Evolutionary conservation across 2,888 invertebrate species (phyloP).

Genomic region (Rutpela maculata): DNA sequence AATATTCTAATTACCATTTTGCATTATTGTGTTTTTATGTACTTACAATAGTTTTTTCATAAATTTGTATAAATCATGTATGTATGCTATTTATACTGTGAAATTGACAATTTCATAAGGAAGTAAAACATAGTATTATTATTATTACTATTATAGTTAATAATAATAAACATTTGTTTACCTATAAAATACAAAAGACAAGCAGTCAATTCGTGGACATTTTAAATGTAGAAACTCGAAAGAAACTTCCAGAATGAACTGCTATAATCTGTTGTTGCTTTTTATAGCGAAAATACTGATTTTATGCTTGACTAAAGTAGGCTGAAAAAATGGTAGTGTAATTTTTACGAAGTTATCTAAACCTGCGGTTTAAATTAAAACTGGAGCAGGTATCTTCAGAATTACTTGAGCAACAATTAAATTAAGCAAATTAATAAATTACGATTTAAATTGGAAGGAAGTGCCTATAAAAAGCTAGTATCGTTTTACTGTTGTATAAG

Average conservation of each 20-base stretch:
- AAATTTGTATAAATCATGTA: too few species aligned
- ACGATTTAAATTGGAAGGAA: neutral
- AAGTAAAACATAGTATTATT: too few species aligned
- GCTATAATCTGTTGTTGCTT: neutral
- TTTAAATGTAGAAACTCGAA: neutral
- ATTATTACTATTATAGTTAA: too few species aligned
- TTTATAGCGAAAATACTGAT: neutral
- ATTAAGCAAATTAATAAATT: neutral
- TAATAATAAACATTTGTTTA: too few species aligned
- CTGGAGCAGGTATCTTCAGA: slow-evolving; percentile 1
- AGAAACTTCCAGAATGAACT: neutral
- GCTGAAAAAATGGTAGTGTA: neutral
- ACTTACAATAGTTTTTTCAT: too few species aligned
- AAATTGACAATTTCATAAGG: too few species aligned
- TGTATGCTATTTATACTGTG: too few species aligned
- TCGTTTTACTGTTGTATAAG: neutral
- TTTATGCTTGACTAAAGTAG: neutral
- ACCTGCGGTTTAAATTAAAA: slow-evolving; percentile 27
- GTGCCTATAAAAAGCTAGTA: neutral
- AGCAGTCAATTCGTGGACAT: neutral
- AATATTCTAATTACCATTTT: too few species aligned
- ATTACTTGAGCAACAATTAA: slow-evolving; percentile 17
- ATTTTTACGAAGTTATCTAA: slow-evolving; percentile 10
- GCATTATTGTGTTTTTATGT: too few species aligned
- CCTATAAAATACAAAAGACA: too few species aligned